A percentile compares a stretch with the other conserved stretches of the same genome.
phyloP scores from a whole-genome alignment of 2,888 invertebrate species.

The Drosophila nr. perissopoda region DNA sequence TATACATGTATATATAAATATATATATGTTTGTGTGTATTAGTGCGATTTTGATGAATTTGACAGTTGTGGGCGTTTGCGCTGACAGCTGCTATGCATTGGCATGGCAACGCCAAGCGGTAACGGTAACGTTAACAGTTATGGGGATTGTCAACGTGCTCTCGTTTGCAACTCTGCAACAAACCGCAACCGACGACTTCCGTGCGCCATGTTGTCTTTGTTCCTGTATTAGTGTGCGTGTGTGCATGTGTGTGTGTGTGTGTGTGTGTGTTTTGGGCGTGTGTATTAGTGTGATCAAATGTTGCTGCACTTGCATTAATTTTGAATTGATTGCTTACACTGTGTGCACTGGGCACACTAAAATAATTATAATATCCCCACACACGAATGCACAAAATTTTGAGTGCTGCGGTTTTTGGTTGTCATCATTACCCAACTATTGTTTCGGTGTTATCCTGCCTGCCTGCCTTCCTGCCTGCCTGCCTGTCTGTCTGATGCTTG shows the following conservation, averaged over 20 bases:
- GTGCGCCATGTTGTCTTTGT: slow-evolving; percentile 76
- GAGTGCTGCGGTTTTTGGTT: slow-evolving; percentile 69
- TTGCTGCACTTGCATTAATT: slow-evolving; percentile 81
- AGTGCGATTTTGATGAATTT: slow-evolving; percentile 84
- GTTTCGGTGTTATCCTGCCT: slow-evolving; percentile 43
- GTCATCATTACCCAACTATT: slow-evolving; percentile 81
- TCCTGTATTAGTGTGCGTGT: slow-evolving; percentile 25
- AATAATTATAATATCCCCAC: slow-evolving; percentile 77
- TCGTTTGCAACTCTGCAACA: slow-evolving; percentile 56
- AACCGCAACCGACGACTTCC: slow-evolving; percentile 78
- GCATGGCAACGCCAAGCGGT: slow-evolving; percentile 49
- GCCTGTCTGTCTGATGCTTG: slow-evolving; percentile 40
- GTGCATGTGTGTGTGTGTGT: slow-evolving; percentile 13
- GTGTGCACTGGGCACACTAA: slow-evolving; percentile 63
- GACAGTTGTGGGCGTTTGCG: slow-evolving; percentile 84
- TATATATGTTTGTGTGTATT: slow-evolving; percentile 38
- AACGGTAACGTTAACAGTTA: slow-evolving; percentile 36
- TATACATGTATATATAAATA: slow-evolving; percentile 15
- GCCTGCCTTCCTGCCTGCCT: slow-evolving; percentile 3
- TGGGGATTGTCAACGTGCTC: slow-evolving; percentile 36
- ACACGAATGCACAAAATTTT: slow-evolving; percentile 34
- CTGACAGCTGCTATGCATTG: slow-evolving; percentile 74
- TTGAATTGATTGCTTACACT: slow-evolving; percentile 81
- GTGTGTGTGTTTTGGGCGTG: slow-evolving; percentile 3
- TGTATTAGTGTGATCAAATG: slow-evolving; percentile 51